Percentiles rank a stretch among this genome's conserved stretches.
Conservation (phyloP, 2,797 vertebrate species). For the Alouatta caraya region DNA sequence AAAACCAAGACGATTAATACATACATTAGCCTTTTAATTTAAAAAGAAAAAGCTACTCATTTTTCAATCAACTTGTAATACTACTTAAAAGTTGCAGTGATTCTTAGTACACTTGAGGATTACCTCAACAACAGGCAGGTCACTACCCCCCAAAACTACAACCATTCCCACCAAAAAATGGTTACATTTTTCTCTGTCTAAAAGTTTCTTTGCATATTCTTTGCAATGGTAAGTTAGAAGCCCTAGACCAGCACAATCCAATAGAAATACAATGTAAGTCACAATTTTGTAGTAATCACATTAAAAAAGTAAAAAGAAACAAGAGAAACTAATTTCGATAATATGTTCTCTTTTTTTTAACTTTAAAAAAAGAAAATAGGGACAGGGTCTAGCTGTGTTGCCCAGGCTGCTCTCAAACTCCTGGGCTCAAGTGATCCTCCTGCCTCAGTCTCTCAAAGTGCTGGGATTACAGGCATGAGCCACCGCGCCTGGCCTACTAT, state of each 20-base stretch:
- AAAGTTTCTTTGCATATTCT: neutral
- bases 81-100: neutral
- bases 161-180: neutral
- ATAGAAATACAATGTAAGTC: neutral
- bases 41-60: neutral
- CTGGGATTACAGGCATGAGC: too few relatives aligned
- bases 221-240: neutral
- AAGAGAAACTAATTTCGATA: neutral
- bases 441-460: too few relatives aligned
- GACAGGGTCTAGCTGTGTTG: too few relatives aligned
- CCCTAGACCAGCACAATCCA: neutral
- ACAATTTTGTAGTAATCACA: conserved; percentile 14
- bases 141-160: neutral
- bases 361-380: too few relatives aligned
- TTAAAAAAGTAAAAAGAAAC: neutral
- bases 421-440: too few relatives aligned
- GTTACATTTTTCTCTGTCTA: neutral
- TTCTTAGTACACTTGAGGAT: neutral
- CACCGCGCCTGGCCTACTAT: too few relatives aligned
- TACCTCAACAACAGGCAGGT: neutral
- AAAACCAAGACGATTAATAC: neutral
- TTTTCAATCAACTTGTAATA: neutral
- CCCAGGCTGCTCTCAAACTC: too few relatives aligned
- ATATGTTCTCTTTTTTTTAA: neutral
- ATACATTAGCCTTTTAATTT: neutral